phyloP scores from a whole-genome alignment of 2,113 vertebrate genomes.

The Chionis minor region DNA sequence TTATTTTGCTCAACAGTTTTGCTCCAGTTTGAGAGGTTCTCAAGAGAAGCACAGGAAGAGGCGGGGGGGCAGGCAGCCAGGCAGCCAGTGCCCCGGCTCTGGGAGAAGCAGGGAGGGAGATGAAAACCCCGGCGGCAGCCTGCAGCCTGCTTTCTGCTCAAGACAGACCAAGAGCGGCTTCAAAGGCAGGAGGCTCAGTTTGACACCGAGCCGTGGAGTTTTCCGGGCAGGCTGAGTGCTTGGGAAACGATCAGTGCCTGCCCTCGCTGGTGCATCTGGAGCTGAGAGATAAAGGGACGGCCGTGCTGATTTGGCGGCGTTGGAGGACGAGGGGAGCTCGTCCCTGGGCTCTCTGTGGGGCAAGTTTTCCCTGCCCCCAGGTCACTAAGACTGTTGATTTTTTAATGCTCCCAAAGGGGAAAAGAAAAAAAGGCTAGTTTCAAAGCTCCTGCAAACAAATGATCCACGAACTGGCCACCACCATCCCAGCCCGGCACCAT shows the following conservation, averaged over 20 bases:
- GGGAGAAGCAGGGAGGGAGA: slow-evolving; percentile 27
- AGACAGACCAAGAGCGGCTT: slow-evolving; percentile 7
- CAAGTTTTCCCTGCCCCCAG: background rate
- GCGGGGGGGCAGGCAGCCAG: background rate
- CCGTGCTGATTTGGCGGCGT: background rate
- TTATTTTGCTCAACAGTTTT: background rate
- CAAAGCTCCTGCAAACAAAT: background rate
- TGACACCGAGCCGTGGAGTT: background rate
- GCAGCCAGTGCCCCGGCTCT: background rate
- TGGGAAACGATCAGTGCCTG: background rate
- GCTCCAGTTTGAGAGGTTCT: background rate
- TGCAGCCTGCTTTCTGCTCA: background rate
- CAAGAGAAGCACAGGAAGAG: background rate
- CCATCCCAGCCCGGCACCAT: background rate
- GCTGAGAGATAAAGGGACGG: background rate
- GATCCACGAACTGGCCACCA: background rate
- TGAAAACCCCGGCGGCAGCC: background rate
- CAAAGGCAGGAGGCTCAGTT: slow-evolving; percentile 33
- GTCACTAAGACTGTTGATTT: background rate
- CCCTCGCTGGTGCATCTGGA: background rate
- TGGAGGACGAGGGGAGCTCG: background rate
- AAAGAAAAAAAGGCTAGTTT: background rate
- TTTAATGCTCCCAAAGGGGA: background rate
- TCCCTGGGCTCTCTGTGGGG: background rate
- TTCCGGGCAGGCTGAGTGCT: background rate